Base-by-base conservation (phyloP, 2,888 invertebrate species). In the Hemaris fuciformis region DNA sequence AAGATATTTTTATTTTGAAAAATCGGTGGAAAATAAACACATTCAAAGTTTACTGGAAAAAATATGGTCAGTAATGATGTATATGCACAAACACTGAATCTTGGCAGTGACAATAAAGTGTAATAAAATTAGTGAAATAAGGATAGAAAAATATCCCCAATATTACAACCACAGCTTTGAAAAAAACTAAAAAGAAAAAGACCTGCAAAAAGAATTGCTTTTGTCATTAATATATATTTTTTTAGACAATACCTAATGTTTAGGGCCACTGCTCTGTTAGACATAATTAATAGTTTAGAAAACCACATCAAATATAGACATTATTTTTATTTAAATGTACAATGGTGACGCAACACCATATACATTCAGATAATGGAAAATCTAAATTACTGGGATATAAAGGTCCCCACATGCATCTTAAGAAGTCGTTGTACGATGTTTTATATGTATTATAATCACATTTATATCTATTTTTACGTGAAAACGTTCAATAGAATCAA, bases 1-100 rank as follows among this genome's bases (percentile, higher is more conserved):
- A 57, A 63, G 61, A 59, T 59, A 62, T 60, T 59, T 65, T 10
- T 38, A n/a, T 57, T 23, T 6, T 5, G 20, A 38, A 57, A 56
- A 23, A 38, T 57, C 41, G 38, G 57, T 57, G 34, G 38, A 57
- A 57, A 57, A 22, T 22, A 41, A 34, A 57, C 22, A 57, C 23
- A 41, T 23, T 23, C 15, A 57, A 57, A 57, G 13, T 0, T 38
- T 38, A 38, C 7, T 8, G 23, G 38, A 1, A 3, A 34, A 38
- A 23, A 10, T 6, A 27, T 53, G 41, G n/a, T 22, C 23, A 38
- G 3, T 27, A 7, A 27, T 15, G 31, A 15, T 27, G 23, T 31
- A 7, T 53, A 53, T 53, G 31, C 53, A 53, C 48, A 53, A 38
- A 38, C 18, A 18, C 10, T 20, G 18, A 18, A 31, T 18, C 10